Evolutionary conservation across 2,797 vertebrate species (phyloP).

Genomic region (Alectoris magna): DNA sequence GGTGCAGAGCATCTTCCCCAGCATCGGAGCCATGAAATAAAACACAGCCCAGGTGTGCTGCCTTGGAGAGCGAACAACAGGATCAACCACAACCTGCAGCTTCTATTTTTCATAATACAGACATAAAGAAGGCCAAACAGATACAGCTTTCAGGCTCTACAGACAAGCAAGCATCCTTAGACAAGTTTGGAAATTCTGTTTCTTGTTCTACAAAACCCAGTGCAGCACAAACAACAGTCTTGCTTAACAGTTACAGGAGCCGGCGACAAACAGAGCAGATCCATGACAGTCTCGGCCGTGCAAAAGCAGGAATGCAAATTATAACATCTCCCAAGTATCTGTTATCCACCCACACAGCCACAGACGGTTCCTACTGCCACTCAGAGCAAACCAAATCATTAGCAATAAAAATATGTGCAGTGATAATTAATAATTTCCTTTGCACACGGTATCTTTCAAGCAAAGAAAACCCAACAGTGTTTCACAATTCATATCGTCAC

Average conservation of each 20-base stretch:
- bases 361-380: constrained; percentile 41
- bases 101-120: not conserved
- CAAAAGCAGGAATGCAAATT: constrained; percentile 47
- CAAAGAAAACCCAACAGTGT: not conserved
- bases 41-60: not conserved
- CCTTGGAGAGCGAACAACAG: not conserved
- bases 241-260: not conserved
- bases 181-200: not conserved
- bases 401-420: not conserved
- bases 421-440: not conserved
- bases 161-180: not conserved
- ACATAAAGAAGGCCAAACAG: not conserved
- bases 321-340: constrained; percentile 23
- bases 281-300: not conserved
- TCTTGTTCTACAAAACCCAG: not conserved
- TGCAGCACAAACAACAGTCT: rapidly evolving
- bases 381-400: constrained; percentile 35
- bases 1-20: not conserved
- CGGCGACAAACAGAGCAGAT: not conserved
- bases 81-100: not conserved
- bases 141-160: not conserved
- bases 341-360: constrained; percentile 35
- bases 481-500: not conserved
- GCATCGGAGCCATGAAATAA: rapidly evolving
- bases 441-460: not conserved